Evolutionary conservation across 2,888 invertebrate genomes (phyloP), one percentile per base, ranked within the genome.

Genomic region (Eupithecia centaureata): DNA sequence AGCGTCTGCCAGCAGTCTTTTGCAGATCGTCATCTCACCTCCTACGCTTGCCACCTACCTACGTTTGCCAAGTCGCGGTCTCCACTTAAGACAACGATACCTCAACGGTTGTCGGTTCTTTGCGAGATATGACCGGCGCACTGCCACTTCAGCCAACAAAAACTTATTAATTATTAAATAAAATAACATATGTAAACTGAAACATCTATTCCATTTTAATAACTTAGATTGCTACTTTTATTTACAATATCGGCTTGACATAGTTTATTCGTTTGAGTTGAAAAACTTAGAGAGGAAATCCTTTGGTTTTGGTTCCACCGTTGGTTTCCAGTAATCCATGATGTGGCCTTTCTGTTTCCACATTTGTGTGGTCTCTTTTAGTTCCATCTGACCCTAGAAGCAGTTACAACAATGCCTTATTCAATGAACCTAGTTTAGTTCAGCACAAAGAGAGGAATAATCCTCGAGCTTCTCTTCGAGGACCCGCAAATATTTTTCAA

Each of bases 221-320:
- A 72, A 67, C 66, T 76, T 77, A 79, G 67, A 56, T 70, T 68
- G 52, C 75, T 85, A 83, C 57, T 33, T 13, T 15, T 66, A 66
- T 82, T 77, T 83, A 84, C 79, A 84, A 74, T 69, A 18, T 30
- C 67, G 68, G 61, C 27, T 66, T 57, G 63, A 58, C 61, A 66
- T 68, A 60, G 67, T 73, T 90, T 87, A 94, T 84, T 95, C 94
- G 72, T 92, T 91, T 66, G 97, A 96, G 69, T 95, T 89, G 75
- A 97, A 94, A 91, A 99, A 99, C 91, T 98, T 98, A 0, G 97
- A 96, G 30, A 99, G 92, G 87, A 99, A 99, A 92, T 98, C 98
- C 79, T 95, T 96, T 27, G 98, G 98, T 86, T 97, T 97, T 1
- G 96, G 96, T 75, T 97, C 96, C 63, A 95, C 94, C 0, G 97